A percentile compares a stretch with the other conserved stretches of the same genome.
Evolutionary conservation across 30 jellyfish, hydroid and myxozoan species (phyloP).

Genomic region (Mastigias papua): DNA sequence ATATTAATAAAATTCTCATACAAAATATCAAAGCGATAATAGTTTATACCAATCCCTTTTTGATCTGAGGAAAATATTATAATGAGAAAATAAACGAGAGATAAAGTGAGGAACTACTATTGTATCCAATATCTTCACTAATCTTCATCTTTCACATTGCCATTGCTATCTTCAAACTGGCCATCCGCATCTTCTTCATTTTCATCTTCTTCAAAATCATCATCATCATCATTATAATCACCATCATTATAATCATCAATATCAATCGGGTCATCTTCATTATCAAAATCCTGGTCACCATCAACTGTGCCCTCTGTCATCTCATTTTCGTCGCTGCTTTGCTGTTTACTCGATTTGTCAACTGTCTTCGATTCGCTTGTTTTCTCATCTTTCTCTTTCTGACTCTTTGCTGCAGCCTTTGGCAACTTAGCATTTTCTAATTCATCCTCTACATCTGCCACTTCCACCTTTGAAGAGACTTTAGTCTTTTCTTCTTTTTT

Average conservation of each 20-base stretch:
- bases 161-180: not conserved
- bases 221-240: constrained; percentile 6
- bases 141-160: not conserved
- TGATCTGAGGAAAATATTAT: not conserved
- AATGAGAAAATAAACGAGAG: not conserved
- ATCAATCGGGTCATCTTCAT: constrained; percentile 23
- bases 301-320: not conserved
- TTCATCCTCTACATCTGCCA: not conserved
- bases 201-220: constrained; percentile 15
- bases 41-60: too few species aligned
- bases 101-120: not conserved
- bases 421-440: not conserved
- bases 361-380: not conserved
- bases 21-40: too few species aligned
- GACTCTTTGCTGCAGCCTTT: constrained; percentile 3
- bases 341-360: not conserved
- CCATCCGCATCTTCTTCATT: constrained; percentile 30
- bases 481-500: not conserved
- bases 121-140: not conserved
- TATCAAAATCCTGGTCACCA: not conserved
- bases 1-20: not conserved
- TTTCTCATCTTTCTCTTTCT: not conserved
- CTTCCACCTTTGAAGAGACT: not conserved
- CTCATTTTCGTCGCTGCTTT: not conserved
- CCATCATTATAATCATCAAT: constrained; percentile 20